Evolutionary conservation across 2,797 vertebrate genomes (phyloP), one percentile per base, ranked within the genome.

Genomic region (Nothura maculosa): DNA sequence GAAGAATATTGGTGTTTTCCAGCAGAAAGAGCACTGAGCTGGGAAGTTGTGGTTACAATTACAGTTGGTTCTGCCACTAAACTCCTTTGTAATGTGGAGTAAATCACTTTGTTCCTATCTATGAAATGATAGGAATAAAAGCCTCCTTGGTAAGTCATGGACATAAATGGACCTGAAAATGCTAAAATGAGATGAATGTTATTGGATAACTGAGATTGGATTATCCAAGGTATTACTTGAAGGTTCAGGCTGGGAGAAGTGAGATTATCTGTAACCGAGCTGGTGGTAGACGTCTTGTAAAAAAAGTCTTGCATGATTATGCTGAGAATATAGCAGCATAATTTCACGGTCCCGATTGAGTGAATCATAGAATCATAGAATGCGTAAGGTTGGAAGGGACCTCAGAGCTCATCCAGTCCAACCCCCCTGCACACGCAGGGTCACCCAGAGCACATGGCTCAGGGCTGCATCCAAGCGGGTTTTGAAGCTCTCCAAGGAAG

Each of bases 101-200:
- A 81, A 86, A 89, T 81, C 0, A 76, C 43, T 83, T 83, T 79
- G 60, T 69, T n/a, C 62, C 60, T 32, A 32, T n/a, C 78, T 83
- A n/a, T 38, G 62, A 80, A 93, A 89, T 21, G 6, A 70, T 75
- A 87, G 66, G 66, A 60, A 81, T 50, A 93, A 92, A 90, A 52
- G 66, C 9, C 90, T 70, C 62, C 79, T 81, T 91, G 69, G 19
- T 54, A 83, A 81, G 82, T 52, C 4, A 7, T 28, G 81, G 84
- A 78, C 50, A 85, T 52, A 77, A 72, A 74, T 20, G 52, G 64
- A 62, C 85, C 62, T 66, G 42, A 55, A 54, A 75, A 76, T 62
- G 81, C 75, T 85, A 80, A 87, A 87, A 87, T 69, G 50, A 43
- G 54, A 88, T 32, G 16, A 68, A 64, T 75, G 36, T 58, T 89